These are phyloP conservation scores for Porites rus DNA, from an alignment of 92 coral and sea anemone species.

Conservation along the genomic window DNA sequence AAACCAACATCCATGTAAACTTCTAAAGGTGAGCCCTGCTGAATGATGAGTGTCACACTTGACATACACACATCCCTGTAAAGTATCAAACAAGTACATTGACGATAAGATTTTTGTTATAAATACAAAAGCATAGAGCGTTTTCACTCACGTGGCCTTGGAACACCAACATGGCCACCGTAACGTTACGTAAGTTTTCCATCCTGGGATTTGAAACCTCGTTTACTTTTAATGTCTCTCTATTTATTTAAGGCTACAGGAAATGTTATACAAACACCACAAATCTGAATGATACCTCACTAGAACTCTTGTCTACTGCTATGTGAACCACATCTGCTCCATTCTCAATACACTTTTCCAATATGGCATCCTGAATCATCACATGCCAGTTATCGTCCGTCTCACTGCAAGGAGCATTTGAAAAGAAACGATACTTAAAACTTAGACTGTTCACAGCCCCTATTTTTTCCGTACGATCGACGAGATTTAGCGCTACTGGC, in stretches of 20 bases:
- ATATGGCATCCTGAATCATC: constrained; percentile 96
- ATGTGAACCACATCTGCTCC: constrained; percentile 92
- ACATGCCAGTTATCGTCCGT: constrained; percentile 95
- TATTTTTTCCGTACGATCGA: too few relatives aligned
- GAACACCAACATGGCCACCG: too few relatives aligned
- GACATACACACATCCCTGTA: constrained; percentile 95
- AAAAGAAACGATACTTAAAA: background rate
- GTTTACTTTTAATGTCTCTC: too few relatives aligned
- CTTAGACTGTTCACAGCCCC: too few relatives aligned
- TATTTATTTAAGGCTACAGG: background rate
- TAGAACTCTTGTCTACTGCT: constrained; percentile 97
- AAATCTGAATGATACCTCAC: constrained; percentile 72
- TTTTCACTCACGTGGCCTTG: too few relatives aligned
- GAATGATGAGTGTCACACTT: constrained; percentile 92
- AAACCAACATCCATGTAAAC: constrained; percentile 98
- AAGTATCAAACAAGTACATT: background rate
- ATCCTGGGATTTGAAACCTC: too few relatives aligned
- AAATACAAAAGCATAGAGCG: background rate
- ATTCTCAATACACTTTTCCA: constrained; percentile 94
- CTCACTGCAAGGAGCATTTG: constrained; percentile 61
- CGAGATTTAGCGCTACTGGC: too few relatives aligned
- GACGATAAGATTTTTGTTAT: background rate
- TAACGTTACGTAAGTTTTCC: too few relatives aligned
- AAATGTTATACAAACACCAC: background rate
- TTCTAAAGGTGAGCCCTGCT: constrained; percentile 92